Conservation (phyloP, 2,888 invertebrate genomes). For the Eupithecia vulgata region DNA sequence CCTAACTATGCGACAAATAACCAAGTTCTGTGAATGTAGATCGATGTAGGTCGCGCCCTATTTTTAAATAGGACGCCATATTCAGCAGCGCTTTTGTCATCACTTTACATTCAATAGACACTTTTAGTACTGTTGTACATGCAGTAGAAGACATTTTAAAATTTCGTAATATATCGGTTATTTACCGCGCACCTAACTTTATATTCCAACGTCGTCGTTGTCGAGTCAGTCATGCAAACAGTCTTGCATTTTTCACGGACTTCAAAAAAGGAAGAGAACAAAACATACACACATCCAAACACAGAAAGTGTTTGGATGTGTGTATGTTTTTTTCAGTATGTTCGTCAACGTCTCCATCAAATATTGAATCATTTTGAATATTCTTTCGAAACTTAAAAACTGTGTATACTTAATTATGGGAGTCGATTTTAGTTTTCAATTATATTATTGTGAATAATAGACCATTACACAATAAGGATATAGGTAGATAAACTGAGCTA, state of each 20-base stretch:
- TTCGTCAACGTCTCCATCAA: no score
- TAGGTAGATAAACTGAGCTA: conserved; percentile 16
- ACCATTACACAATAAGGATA: conserved; percentile 27
- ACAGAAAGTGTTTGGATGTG: no score
- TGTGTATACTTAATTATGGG: no score
- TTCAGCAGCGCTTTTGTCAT: conserved; percentile 43
- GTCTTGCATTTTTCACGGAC: background rate
- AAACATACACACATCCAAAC: no score
- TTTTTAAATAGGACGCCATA: conserved; percentile 52
- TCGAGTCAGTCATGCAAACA: background rate
- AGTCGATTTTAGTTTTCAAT: no score
- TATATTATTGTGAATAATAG: background rate
- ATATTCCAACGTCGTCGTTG: background rate
- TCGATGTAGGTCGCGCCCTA: conserved; percentile 64
- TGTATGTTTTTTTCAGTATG: no score
- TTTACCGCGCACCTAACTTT: no score
- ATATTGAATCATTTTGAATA: no score
- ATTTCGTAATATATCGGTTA: background rate
- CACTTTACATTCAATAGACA: conserved; percentile 28
- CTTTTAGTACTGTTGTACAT: background rate
- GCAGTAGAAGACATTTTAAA: background rate
- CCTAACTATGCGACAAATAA: conserved; percentile 47
- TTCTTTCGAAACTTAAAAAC: no score
- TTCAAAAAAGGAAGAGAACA: no score
- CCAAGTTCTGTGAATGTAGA: conserved; percentile 53